Conservation (phyloP, 1,140 invertebrate genomes). For the Pseudomyrmex cubaensis region DNA sequence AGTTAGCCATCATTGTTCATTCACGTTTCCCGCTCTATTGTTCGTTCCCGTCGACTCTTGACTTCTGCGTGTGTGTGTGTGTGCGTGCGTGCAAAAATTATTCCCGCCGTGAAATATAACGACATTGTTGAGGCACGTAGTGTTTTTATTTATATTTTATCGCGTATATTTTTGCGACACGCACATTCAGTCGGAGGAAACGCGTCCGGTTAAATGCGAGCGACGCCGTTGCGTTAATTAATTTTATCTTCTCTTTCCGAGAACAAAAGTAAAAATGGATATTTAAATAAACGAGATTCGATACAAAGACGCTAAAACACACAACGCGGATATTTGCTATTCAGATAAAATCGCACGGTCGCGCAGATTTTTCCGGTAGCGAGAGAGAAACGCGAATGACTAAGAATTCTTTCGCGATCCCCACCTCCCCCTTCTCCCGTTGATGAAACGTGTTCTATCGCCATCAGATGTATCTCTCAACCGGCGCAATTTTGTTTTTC, state of each 20-base stretch:
- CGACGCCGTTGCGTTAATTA: background rate
- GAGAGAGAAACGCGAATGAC: slow-evolving; percentile 32
- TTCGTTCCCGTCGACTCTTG: slow-evolving; percentile 27
- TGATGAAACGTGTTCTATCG: slow-evolving; percentile 29
- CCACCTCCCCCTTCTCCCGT: background rate
- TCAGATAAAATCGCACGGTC: slow-evolving; percentile 26
- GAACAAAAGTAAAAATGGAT: too few relatives aligned
- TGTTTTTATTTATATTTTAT: too few relatives aligned
- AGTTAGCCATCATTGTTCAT: slow-evolving; percentile 38
- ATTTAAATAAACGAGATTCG: too few relatives aligned
- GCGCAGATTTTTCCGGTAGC: slow-evolving; percentile 5
- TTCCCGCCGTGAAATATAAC: slow-evolving; percentile 15
- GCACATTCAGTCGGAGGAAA: too few relatives aligned
- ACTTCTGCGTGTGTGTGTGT: background rate
- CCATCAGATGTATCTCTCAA: slow-evolving; percentile 13
- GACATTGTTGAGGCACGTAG: background rate
- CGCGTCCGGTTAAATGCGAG: too few relatives aligned
- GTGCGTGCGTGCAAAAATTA: slow-evolving; percentile 8
- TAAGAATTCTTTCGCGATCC: background rate
- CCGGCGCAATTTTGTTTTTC: slow-evolving; percentile 27
- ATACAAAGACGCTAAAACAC: too few relatives aligned
- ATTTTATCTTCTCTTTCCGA: background rate
- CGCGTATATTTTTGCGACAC: too few relatives aligned
- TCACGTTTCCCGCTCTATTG: slow-evolving; percentile 51
- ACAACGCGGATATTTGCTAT: background rate